These are phyloP conservation scores for Crotalus tigris DNA, from an alignment of 2,113 vertebrate species.

Conservation along the genomic window DNA sequence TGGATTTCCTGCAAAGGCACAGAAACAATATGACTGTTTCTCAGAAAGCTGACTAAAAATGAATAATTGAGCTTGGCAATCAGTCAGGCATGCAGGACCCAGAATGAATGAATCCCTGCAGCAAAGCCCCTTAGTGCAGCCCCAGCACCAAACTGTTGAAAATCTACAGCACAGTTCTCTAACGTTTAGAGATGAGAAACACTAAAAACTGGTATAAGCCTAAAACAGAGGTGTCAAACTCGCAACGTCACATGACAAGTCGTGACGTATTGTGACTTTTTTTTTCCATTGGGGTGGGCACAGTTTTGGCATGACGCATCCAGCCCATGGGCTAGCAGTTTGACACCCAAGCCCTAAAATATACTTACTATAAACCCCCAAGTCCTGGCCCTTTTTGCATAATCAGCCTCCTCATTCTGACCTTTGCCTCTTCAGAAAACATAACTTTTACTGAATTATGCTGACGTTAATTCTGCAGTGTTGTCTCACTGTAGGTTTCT, in stretches of 20 bases:
- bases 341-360: background rate
- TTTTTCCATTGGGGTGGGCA: no score
- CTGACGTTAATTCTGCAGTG: background rate
- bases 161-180: background rate
- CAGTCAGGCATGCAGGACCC: background rate
- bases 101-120: background rate
- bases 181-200: background rate
- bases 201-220: background rate
- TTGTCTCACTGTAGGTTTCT: constrained; percentile 3
- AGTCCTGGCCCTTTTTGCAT: background rate
- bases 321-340: no score
- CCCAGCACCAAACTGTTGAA: background rate
- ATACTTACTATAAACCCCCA: background rate
- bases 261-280: no score
- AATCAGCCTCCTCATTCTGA: background rate
- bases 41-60: background rate
- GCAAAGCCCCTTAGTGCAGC: background rate
- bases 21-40: background rate
- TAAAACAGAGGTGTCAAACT: background rate
- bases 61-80: background rate
- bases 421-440: background rate
- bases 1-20: background rate
- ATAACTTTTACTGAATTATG: background rate
- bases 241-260: no score
- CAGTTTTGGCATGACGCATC: no score